A percentile compares a stretch with the other conserved stretches of the same genome.
Evolutionary conservation across 2,797 vertebrate species (phyloP).

Genomic region (Urophycis tenuis): DNA sequence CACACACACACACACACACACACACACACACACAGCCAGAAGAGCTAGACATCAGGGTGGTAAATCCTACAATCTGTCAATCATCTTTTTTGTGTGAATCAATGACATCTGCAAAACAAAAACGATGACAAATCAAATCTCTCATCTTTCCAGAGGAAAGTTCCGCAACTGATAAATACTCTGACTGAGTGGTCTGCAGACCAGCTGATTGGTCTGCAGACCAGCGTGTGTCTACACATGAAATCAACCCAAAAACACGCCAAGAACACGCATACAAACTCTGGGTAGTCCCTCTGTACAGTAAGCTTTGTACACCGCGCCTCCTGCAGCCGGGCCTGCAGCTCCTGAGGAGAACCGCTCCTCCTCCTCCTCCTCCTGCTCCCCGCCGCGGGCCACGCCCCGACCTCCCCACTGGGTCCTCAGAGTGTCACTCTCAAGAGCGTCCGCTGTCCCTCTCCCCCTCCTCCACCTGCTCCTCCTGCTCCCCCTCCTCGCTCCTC

Average conservation of each 20-base stretch:
- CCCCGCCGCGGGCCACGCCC: slow-evolving; percentile 17
- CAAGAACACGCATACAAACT: slow-evolving; percentile 72
- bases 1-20: too few relatives aligned
- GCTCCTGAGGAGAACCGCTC: slow-evolving; percentile 96
- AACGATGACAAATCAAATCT: slow-evolving; percentile 20
- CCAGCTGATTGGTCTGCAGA: slow-evolving; percentile 93
- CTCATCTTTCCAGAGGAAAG: slow-evolving; percentile 14
- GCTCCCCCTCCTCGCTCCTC: slow-evolving; percentile 30
- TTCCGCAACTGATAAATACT: slow-evolving; percentile 59
- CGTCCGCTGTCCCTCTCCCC: background rate
- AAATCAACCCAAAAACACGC: slow-evolving; percentile 61
- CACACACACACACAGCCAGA: slow-evolving; percentile 6
- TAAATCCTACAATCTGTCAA: slow-evolving; percentile 15
- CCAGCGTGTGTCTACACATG: slow-evolving; percentile 87
- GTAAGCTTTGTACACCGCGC: slow-evolving; percentile 83
- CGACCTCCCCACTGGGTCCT: slow-evolving; percentile 51
- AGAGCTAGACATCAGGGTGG: slow-evolving; percentile 29
- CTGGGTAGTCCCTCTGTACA: slow-evolving; percentile 58
- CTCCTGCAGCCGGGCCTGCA: slow-evolving; percentile 83
- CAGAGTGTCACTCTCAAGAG: slow-evolving; percentile 44
- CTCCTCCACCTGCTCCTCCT: background rate
- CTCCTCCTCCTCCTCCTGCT: slow-evolving; percentile 61
- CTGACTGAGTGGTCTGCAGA: slow-evolving; percentile 90
- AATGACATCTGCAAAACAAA: slow-evolving; percentile 25
- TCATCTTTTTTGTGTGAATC: slow-evolving; percentile 32